Conservation (phyloP, 1,140 invertebrate genomes). For the Dufourea novaeangliae region DNA sequence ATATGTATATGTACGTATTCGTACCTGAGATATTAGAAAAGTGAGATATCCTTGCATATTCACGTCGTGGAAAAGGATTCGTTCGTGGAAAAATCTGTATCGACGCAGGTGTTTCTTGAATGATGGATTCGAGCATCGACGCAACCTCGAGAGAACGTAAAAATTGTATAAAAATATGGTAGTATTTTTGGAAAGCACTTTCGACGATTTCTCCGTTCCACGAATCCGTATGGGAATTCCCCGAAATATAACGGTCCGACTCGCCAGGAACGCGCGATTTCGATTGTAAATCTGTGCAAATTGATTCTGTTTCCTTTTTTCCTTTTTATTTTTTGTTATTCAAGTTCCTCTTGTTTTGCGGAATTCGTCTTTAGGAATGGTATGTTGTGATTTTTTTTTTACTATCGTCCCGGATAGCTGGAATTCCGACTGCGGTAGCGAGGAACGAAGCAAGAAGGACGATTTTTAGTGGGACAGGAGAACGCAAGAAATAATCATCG, state of each 20-base stretch:
- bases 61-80: neutral
- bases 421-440: neutral
- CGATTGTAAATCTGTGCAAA: neutral
- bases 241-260: neutral
- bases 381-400: no score
- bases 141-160: no score
- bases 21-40: neutral
- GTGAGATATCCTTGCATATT: neutral
- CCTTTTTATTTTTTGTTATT: neutral
- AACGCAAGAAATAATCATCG: conserved; percentile 34
- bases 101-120: no score
- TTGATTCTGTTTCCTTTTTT: no score
- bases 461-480: neutral
- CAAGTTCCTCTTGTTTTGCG: no score
- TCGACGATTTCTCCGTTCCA: no score
- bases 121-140: no score
- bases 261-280: neutral
- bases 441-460: neutral
- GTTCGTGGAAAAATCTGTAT: neutral
- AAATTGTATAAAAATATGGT: no score
- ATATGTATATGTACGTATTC: neutral
- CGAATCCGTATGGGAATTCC: no score
- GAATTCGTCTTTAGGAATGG: no score
- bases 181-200: no score
- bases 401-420: neutral